A percentile compares a stretch with the other conserved stretches of the same genome.
These are phyloP conservation scores for Esox lucius DNA, from an alignment of 2,797 vertebrate species.

Conservation along the genomic window DNA sequence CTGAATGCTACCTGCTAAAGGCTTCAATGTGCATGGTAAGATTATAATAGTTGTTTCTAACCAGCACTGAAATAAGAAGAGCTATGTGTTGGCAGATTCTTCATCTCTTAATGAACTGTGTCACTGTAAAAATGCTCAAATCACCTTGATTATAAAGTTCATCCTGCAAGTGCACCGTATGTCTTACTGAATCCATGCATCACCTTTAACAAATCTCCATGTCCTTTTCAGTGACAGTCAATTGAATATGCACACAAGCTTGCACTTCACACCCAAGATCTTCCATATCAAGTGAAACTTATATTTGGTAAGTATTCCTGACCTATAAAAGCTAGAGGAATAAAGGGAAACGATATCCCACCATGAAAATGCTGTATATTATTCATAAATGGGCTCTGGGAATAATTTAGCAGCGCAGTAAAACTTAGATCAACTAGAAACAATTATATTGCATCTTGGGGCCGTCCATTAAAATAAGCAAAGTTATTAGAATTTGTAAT, in stretches of 20 bases:
- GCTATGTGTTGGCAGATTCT: not conserved
- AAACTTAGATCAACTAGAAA: not conserved
- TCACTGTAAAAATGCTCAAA: not conserved
- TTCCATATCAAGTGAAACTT: not conserved
- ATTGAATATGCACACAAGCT: too few relatives aligned
- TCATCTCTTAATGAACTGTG: not conserved
- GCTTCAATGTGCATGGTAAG: not conserved
- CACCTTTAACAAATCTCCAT: not conserved
- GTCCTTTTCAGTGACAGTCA: not conserved
- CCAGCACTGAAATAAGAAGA: not conserved
- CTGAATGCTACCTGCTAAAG: not conserved
- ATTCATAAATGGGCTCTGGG: not conserved
- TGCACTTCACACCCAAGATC: not conserved
- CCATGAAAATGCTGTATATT: not conserved
- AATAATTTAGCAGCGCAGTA: not conserved
- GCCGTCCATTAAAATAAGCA: not conserved
- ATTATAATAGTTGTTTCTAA: not conserved
- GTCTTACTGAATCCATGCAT: too few relatives aligned
- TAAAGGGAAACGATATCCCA: not conserved
- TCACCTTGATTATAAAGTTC: not conserved
- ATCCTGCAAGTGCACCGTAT: too few relatives aligned
- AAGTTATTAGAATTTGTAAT: conserved; percentile 61
- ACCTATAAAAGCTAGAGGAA: not conserved
- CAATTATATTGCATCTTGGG: not conserved
- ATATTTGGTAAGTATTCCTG: not conserved